Conservation (phyloP, 1,140 invertebrate species). For the Brachionus koreanus region DNA sequence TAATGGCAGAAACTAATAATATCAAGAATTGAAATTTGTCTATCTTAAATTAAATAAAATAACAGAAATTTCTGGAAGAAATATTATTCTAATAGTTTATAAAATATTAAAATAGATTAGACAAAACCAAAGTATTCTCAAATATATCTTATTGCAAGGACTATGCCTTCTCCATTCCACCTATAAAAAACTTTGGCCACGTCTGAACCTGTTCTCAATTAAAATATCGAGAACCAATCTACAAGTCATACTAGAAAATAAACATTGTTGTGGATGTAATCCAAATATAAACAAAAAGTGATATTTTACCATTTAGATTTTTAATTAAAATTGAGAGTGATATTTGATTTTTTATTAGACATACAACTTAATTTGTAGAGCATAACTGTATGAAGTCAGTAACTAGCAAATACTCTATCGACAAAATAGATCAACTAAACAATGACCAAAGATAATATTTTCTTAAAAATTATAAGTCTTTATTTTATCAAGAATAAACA, state of each 20-base stretch:
- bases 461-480: background rate
- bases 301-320: constrained; percentile 29
- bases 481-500: background rate
- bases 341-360: constrained; percentile 27
- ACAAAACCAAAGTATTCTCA: background rate
- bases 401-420: background rate
- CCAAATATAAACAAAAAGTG: constrained; percentile 22
- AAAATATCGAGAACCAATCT: background rate
- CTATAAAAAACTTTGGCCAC: background rate
- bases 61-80: no score
- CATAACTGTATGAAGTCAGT: constrained; percentile 20
- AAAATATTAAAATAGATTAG: no score
- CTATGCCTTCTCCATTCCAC: background rate
- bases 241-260: background rate
- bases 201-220: constrained; percentile 14
- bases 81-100: no score
- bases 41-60: no score
- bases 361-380: background rate
- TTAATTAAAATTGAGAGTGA: constrained; percentile 17
- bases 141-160: background rate
- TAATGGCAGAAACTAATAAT: no score
- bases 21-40: no score
- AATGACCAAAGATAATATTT: constrained; percentile 35
- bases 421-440: constrained; percentile 30
- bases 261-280: constrained; percentile 22